These are phyloP conservation scores for Nebria brevicollis DNA, from an alignment of 2,888 invertebrate species.

Conservation along the genomic window DNA sequence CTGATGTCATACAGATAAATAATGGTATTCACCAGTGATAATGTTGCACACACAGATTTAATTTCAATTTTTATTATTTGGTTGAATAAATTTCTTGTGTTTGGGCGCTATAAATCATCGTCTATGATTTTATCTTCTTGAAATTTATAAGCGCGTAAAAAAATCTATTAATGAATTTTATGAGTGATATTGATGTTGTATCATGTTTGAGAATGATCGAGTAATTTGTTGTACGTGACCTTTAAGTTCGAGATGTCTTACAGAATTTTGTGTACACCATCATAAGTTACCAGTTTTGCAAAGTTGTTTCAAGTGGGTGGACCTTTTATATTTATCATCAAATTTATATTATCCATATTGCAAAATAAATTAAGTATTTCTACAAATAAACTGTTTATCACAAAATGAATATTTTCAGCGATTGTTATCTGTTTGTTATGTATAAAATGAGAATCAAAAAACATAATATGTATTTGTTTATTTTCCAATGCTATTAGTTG, in stretches of 20 bases:
- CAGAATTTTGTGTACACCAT: not conserved
- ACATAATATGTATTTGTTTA: not conserved
- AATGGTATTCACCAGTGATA: conserved; percentile 29
- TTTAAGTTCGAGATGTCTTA: conserved; percentile 19
- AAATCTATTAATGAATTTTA: conserved; percentile 41
- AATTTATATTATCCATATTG: not conserved
- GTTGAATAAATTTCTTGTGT: conserved; percentile 22
- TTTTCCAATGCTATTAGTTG: not conserved
- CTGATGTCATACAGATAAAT: conserved; percentile 34
- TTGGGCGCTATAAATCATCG: conserved; percentile 34
- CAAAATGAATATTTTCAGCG: too few relatives aligned
- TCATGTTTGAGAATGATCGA: conserved; percentile 30
- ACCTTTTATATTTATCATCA: not conserved
- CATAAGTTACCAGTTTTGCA: not conserved
- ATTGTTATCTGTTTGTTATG: too few relatives aligned
- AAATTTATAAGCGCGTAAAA: conserved; percentile 24
- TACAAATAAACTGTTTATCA: too few relatives aligned
- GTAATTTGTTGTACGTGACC: conserved; percentile 35
- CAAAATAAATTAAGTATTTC: too few relatives aligned
- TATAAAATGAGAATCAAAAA: not conserved
- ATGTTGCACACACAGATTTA: conserved; percentile 25
- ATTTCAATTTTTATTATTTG: conserved; percentile 37
- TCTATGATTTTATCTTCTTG: conserved; percentile 40
- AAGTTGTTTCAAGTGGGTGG: not conserved
- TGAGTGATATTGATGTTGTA: conserved; percentile 31